These are phyloP conservation scores for Drosophila tani DNA, from an alignment of 1,140 invertebrate species.

Conservation along the genomic window DNA sequence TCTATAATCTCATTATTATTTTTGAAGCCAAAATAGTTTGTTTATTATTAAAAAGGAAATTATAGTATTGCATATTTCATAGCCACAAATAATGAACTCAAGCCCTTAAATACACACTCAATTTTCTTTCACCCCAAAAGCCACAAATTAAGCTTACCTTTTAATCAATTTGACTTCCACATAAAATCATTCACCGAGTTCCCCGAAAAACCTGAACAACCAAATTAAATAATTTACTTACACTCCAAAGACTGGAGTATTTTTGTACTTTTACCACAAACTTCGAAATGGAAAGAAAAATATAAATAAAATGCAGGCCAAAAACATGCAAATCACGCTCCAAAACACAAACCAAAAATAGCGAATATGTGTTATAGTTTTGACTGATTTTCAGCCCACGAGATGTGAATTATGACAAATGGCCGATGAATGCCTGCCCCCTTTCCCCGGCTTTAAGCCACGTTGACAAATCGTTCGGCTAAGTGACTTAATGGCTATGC, in stretches of 20 bases:
- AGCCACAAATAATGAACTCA: not conserved
- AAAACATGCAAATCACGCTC: slow-evolving; percentile 57
- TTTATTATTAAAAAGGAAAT: not conserved
- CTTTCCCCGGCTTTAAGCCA: slow-evolving; percentile 7
- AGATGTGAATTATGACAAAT: slow-evolving; percentile 72
- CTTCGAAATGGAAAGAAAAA: slow-evolving; percentile 1
- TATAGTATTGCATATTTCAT: not conserved
- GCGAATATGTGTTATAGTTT: slow-evolving; percentile 63
- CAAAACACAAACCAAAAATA: slow-evolving; percentile 23
- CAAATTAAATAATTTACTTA: slow-evolving; percentile 38
- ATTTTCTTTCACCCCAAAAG: slow-evolving; percentile 3
- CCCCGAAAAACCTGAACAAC: slow-evolving; percentile 15
- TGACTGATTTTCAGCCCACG: slow-evolving; percentile 70
- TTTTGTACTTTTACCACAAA: slow-evolving; percentile 55
- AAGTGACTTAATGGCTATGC: slow-evolving; percentile 67
- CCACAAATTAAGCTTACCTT: slow-evolving; percentile 1
- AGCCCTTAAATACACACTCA: not conserved
- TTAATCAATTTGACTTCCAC: slow-evolving; percentile 15
- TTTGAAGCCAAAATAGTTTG: too few species aligned
- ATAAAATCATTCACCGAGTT: slow-evolving; percentile 32
- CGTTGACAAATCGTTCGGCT: slow-evolving; percentile 68
- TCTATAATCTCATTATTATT: too few species aligned
- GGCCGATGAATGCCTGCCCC: slow-evolving; percentile 20
- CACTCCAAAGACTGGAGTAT: slow-evolving; percentile 20
- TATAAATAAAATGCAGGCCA: slow-evolving; percentile 3